Base-by-base conservation (phyloP, 2,888 invertebrate genomes). In the Cephus pulcher region DNA sequence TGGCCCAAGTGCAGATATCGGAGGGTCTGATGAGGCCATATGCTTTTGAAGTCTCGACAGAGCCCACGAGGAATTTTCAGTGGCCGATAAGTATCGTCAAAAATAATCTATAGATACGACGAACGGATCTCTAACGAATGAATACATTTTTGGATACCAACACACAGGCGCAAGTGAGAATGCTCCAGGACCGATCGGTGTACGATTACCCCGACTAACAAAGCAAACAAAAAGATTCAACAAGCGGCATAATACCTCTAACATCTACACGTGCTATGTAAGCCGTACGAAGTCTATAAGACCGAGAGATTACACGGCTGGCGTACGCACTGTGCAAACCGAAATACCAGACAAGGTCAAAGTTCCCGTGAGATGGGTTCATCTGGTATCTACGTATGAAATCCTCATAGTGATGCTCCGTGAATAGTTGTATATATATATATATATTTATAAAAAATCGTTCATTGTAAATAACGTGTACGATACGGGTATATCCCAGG, bases 1-100 rank as follows among this genome's bases (percentile, higher is more conserved):
- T 71, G 71, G 71, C 71, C 71, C 71, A 71, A 71, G 71, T 71
- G 71, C 32, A 71, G 71, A 32, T 71, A 71, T 56, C 23, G 23
- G 56, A 56, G 23, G 56, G 56, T 23, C 56, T 2, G 56, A 23
- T 9, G 56, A 56, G 1, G 23, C 56, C 56, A 56, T 56, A 56
- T 56, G 56, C 9, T 23, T 23, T 56, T 56, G 56, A 56, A 56
- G 56, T 56, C 56, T 2, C 56, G 56, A 15, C 23, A 56, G 56
- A 56, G 9, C 9, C 56, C 23, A 56, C 6, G 15, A 56, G 56
- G 23, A 56, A 23, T 56, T 23, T 56, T 56, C 56, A 56, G 2
- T 56, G 15, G 23, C 9, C 9, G 56, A 23, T 23, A 56, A 56
- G 23, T 56, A 23, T 56, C 56, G 23, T 56, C 9, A 2, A 56